These are phyloP conservation scores for Spinus pinus DNA, from an alignment of 2,797 vertebrate species.

Conservation along the genomic window DNA sequence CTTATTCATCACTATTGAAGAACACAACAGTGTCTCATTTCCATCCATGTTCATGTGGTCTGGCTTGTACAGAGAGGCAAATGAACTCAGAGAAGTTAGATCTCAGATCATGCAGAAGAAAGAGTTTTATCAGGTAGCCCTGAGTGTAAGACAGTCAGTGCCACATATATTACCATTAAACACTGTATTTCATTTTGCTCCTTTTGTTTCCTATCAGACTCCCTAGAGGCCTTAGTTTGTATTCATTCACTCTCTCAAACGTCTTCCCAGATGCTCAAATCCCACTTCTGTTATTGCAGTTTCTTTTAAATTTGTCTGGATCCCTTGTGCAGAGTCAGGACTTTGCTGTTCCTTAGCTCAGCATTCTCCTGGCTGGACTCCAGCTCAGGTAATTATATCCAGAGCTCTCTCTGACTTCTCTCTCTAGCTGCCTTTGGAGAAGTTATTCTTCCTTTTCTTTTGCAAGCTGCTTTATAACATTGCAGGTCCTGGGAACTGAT, in stretches of 20 bases:
- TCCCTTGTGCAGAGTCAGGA: conserved; percentile 39
- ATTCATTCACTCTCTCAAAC: conserved; percentile 39
- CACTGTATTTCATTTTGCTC: conserved; percentile 19
- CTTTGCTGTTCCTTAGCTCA: conserved; percentile 61
- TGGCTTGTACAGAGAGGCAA: neutral
- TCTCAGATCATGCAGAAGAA: neutral
- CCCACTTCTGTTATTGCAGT: conserved; percentile 53
- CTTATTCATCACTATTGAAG: neutral
- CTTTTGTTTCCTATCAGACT: conserved; percentile 45
- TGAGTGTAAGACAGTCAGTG: neutral
- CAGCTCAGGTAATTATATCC: conserved; percentile 55
- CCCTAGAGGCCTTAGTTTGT: conserved; percentile 2
- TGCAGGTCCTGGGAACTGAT: neutral
- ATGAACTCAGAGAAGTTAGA: neutral
- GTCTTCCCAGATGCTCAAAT: conserved; percentile 63
- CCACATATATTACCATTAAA: neutral
- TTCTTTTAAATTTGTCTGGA: conserved; percentile 48
- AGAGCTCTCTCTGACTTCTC: conserved; percentile 21
- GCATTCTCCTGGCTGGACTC: conserved; percentile 15
- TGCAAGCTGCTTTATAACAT: neutral
- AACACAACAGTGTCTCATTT: neutral
- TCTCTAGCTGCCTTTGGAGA: conserved; percentile 45
- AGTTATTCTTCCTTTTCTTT: conserved; percentile 43
- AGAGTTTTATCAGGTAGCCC: neutral
- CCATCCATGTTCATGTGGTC: neutral